A percentile compares a stretch with the other conserved stretches of the same genome.
phyloP scores from a whole-genome alignment of 2,797 vertebrate genomes.

The Dermochelys coriacea region DNA sequence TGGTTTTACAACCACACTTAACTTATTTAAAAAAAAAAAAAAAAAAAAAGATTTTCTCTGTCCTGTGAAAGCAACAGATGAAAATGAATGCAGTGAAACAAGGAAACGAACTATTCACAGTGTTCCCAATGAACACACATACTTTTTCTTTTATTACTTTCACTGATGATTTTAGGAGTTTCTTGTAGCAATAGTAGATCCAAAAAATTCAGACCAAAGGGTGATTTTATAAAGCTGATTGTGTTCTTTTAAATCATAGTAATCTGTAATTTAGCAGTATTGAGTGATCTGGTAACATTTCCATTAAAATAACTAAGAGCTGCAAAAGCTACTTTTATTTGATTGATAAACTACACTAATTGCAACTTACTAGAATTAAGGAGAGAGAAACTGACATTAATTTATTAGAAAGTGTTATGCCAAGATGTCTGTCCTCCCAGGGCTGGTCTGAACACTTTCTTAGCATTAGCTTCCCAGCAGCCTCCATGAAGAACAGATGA shows the following conservation, averaged over 20 bases:
- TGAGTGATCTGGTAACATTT: not conserved
- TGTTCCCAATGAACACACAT: conserved; percentile 50
- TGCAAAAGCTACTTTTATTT: not conserved
- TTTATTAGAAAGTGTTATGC: too few relatives aligned
- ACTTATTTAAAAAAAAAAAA: conserved; percentile 36
- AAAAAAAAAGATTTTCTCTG: not conserved
- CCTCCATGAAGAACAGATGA: not conserved
- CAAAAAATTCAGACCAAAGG: not conserved
- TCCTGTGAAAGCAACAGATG: conserved; percentile 20
- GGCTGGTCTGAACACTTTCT: not conserved
- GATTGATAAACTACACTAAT: not conserved
- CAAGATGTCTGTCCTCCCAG: not conserved
- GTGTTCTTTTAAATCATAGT: not conserved
- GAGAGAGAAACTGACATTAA: too few relatives aligned
- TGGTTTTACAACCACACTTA: not conserved
- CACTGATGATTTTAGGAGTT: conserved; percentile 32
- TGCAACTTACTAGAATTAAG: too few relatives aligned
- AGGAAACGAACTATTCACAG: conserved; percentile 53
- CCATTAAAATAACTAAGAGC: not conserved
- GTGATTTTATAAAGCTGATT: not conserved
- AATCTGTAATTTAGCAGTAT: not conserved
- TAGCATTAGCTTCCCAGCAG: not conserved
- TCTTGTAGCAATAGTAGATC: not conserved
- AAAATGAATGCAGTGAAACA: conserved; percentile 42
- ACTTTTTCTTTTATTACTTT: conserved; percentile 26